These are phyloP conservation scores for Caloenas nicobarica DNA, from an alignment of 2,113 vertebrate species.

Conservation along the genomic window DNA sequence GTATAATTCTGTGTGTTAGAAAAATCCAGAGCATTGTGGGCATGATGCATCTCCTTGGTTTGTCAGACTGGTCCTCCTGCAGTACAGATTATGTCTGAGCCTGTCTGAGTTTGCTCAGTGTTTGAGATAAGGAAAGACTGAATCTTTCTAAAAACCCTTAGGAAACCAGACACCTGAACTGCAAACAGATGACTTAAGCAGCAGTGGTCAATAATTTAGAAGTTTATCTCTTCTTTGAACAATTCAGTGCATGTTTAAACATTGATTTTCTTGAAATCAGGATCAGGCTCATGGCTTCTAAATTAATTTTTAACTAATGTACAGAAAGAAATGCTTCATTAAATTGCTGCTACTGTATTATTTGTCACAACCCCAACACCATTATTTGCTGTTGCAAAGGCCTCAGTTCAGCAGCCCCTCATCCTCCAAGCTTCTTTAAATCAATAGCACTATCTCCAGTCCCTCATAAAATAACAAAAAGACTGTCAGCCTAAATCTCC, in stretches of 20 bases:
- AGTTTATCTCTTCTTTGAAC: conserved; percentile 20
- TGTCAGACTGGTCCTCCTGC: conserved; percentile 51
- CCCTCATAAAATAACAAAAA: background rate
- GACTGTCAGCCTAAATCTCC: background rate
- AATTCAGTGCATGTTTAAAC: conserved; percentile 35
- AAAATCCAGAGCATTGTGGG: conserved; percentile 46
- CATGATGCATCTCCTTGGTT: conserved; percentile 59
- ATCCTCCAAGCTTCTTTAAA: background rate
- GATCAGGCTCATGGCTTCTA: background rate
- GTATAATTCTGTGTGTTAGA: conserved; percentile 40
- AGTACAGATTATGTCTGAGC: conserved; percentile 51
- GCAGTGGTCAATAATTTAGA: conserved; percentile 45
- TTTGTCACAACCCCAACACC: background rate
- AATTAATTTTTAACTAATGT: conserved; percentile 54
- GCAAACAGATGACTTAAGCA: conserved; percentile 55
- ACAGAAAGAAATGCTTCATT: conserved; percentile 33
- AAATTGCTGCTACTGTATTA: background rate
- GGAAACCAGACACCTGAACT: conserved; percentile 72
- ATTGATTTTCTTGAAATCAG: conserved; percentile 38
- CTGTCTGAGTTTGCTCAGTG: conserved; percentile 68
- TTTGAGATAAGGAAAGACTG: conserved; percentile 66
- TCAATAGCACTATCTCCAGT: background rate
- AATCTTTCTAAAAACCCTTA: conserved; percentile 55
- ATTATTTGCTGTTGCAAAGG: background rate
- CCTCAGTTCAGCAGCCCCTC: background rate